Percentiles rank a stretch among this genome's conserved stretches.
These are phyloP conservation scores for Octopus bimaculoides DNA, from an alignment of 1,140 invertebrate genomes.

Conservation along the genomic window DNA sequence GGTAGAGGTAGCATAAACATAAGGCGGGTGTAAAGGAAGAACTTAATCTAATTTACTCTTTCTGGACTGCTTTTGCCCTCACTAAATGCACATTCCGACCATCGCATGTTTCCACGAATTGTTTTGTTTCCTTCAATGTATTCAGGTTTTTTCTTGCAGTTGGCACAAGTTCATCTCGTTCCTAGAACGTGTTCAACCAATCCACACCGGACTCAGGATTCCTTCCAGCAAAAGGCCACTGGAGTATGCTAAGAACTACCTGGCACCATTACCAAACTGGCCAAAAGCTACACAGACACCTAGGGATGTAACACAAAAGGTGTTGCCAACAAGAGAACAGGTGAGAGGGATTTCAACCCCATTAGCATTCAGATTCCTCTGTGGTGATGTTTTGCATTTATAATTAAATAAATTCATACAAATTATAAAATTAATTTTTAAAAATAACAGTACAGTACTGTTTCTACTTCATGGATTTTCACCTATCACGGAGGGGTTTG, in stretches of 20 bases:
- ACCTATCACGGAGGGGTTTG: no score
- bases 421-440: no score
- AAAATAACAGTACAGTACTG: no score
- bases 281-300: slow-evolving; percentile 23
- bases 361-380: no score
- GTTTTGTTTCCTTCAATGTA: background rate
- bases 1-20: background rate
- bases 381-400: no score
- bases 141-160: slow-evolving; percentile 22
- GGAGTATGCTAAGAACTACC: slow-evolving; percentile 37
- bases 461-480: no score
- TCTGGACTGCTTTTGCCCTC: no score
- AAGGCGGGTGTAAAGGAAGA: background rate
- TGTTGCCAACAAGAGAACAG: no score
- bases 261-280: slow-evolving; percentile 29
- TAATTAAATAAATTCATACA: no score
- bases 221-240: slow-evolving; percentile 35
- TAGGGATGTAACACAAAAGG: background rate
- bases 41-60: background rate
- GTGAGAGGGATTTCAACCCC: no score
- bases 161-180: slow-evolving; percentile 35
- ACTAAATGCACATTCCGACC: no score
- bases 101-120: background rate
- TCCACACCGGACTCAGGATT: slow-evolving; percentile 33
- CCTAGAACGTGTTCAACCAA: slow-evolving; percentile 29